These are phyloP conservation scores for Cryptus viduatorius DNA, from an alignment of 2,888 invertebrate species.

Conservation along the genomic window DNA sequence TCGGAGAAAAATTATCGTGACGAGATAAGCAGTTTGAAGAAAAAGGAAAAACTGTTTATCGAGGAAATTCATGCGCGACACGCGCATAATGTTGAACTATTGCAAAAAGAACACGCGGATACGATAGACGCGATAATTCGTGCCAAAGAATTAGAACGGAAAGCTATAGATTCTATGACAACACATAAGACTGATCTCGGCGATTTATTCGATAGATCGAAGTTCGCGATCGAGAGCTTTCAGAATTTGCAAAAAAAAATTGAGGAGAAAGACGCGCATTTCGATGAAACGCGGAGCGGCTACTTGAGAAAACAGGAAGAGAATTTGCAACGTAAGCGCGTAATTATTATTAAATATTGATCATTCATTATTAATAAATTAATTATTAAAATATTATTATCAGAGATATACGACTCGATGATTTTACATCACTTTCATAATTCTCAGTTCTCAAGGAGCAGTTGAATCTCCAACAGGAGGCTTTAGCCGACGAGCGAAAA, in stretches of 20 bases:
- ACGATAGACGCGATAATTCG: conserved; percentile 79
- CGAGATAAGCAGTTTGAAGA: conserved; percentile 77
- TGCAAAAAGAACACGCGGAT: conserved; percentile 80
- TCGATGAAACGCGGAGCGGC: conserved; percentile 71
- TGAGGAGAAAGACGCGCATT: conserved; percentile 73
- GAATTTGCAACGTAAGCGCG: conserved; percentile 76
- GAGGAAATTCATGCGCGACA: conserved; percentile 78
- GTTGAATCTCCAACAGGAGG: conserved; percentile 76
- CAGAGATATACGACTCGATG: too few species aligned
- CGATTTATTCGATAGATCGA: conserved; percentile 77
- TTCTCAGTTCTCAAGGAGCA: conserved; percentile 75
- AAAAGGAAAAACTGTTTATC: conserved; percentile 58
- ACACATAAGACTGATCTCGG: conserved; percentile 76
- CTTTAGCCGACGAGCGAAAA: conserved; percentile 75
- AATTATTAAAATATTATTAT: too few species aligned
- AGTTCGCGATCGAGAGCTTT: conserved; percentile 75
- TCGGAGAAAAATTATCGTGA: conserved; percentile 74
- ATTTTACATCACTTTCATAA: conserved; percentile 37
- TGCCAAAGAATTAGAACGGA: conserved; percentile 79
- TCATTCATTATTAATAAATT: too few species aligned
- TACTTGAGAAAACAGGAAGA: conserved; percentile 77
- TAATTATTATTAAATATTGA: background rate
- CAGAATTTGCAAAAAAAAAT: conserved; percentile 75
- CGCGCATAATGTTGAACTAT: conserved; percentile 74
- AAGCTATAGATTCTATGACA: conserved; percentile 76